A percentile compares a stretch with the other conserved stretches of the same genome.
These are phyloP conservation scores for Bos javanicus DNA, from an alignment of 2,113 vertebrate species.

Conservation along the genomic window DNA sequence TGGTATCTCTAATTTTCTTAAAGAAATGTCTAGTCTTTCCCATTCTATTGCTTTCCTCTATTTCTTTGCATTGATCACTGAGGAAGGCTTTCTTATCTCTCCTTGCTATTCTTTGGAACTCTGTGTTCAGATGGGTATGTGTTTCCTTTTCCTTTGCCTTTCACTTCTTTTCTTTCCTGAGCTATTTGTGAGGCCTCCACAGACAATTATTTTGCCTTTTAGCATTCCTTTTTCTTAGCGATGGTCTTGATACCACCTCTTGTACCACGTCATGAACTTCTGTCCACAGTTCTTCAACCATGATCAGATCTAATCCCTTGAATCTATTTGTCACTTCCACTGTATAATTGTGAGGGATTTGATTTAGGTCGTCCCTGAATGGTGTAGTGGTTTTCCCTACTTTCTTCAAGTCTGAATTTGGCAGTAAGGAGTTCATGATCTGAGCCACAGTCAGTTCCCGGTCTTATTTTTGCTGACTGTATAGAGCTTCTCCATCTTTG, in stretches of 20 bases:
- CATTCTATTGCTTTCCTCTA: neutral
- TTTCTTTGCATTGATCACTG: neutral
- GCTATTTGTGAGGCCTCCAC: neutral
- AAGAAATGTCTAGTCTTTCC: neutral
- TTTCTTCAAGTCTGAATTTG: neutral
- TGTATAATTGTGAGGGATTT: neutral
- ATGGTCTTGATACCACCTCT: neutral
- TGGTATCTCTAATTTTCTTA: neutral
- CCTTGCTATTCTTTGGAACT: neutral
- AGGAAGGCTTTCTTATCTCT: neutral
- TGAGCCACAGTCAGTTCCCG: neutral
- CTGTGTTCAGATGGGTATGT: neutral
- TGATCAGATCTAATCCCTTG: neutral
- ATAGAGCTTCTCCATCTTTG: neutral
- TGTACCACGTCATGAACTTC: neutral
- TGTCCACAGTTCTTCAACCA: neutral
- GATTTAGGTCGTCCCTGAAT: neutral
- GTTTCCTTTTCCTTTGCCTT: neutral
- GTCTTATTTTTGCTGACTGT: neutral
- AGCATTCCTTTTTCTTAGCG: neutral
- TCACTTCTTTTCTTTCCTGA: neutral
- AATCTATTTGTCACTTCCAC: neutral
- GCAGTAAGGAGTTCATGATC: neutral
- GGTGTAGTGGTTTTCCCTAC: neutral
- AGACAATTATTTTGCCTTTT: neutral